Conservation (phyloP, 1,140 invertebrate species). For the Calliopsis andreniformis region DNA sequence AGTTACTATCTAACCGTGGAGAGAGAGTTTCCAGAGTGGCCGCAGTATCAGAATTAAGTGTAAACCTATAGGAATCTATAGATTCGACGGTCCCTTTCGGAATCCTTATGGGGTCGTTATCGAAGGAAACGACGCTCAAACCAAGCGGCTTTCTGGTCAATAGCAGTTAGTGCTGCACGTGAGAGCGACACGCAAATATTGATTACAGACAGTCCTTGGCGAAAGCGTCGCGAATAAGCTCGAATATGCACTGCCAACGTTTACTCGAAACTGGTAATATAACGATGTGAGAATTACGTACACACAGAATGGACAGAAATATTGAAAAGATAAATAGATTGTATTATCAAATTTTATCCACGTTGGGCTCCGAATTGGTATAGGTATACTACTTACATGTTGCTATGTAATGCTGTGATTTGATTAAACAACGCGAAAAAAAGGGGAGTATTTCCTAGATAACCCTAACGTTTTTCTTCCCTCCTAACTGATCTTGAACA, state of each 20-base stretch:
- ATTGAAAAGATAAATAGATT: no score
- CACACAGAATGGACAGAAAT: no score
- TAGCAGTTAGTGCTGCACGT: conserved; percentile 45
- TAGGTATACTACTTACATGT: no score
- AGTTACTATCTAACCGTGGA: conserved; percentile 32
- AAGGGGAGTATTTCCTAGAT: background rate
- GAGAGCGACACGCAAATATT: conserved; percentile 46
- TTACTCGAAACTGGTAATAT: background rate
- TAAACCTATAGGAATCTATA: conserved; percentile 53
- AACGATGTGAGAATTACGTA: background rate
- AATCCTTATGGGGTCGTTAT: conserved; percentile 58
- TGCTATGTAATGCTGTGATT: conserved; percentile 14
- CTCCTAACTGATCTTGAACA: conserved; percentile 39
- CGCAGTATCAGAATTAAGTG: conserved; percentile 55
- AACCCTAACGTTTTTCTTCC: conserved; percentile 8
- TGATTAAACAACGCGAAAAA: conserved; percentile 18
- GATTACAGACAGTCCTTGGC: conserved; percentile 47
- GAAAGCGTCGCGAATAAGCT: conserved; percentile 26
- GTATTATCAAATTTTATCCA: no score
- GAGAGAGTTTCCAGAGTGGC: conserved; percentile 7
- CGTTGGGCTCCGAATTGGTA: no score
- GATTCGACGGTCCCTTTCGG: conserved; percentile 47
- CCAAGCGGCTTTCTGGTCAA: conserved; percentile 43
- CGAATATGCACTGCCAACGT: conserved; percentile 26
- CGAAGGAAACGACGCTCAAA: conserved; percentile 33